Conservation (phyloP, 2,113 vertebrate species). For the Neogale vison region DNA sequence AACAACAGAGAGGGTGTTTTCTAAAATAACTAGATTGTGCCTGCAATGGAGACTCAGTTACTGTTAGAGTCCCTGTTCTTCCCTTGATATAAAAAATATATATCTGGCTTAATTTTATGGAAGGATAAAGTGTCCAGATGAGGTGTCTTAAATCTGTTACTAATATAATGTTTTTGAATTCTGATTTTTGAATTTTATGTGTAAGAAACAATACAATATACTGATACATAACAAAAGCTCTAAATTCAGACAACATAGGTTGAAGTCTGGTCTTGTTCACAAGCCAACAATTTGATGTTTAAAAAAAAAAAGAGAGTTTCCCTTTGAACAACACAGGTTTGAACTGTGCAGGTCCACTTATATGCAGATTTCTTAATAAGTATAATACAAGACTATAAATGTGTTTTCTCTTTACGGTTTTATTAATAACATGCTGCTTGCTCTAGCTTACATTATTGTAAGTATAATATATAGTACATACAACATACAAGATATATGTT, state of each 20-base stretch:
- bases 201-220: background rate
- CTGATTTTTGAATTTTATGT: background rate
- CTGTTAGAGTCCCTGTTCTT: background rate
- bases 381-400: background rate
- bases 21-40: background rate
- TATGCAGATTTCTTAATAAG: background rate
- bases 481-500: background rate
- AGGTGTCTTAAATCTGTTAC: background rate
- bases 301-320: background rate
- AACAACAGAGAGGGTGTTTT: background rate
- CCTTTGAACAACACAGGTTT: background rate
- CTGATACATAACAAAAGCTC: background rate
- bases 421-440: background rate
- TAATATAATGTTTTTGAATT: background rate
- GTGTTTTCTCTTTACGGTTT: background rate
- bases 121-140: background rate
- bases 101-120: background rate
- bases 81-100: background rate
- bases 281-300: background rate
- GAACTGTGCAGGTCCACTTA: background rate
- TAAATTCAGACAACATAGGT: background rate
- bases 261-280: background rate
- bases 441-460: background rate
- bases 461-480: background rate
- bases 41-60: background rate